A percentile compares a stretch with the other conserved stretches of the same genome.
These are phyloP conservation scores for Drosophila willistoni DNA, from an alignment of 1,140 invertebrate species.

Conservation along the genomic window DNA sequence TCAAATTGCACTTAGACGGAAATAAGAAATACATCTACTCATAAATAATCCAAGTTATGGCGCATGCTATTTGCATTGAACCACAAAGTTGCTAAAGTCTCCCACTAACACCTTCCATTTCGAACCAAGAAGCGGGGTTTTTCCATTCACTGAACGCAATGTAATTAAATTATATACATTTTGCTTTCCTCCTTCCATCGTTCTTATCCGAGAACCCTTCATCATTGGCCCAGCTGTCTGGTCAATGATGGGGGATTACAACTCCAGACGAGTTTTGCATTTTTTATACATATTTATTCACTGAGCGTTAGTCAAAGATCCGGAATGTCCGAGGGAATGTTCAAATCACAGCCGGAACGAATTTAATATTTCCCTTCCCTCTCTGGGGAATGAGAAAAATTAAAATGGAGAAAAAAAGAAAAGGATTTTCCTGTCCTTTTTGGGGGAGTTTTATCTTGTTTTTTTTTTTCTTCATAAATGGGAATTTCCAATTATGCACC, in stretches of 20 bases:
- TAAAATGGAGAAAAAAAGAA: slow-evolving; percentile 12
- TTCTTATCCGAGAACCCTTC: background rate
- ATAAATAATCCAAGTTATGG: slow-evolving; percentile 20
- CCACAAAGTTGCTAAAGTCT: slow-evolving; percentile 11
- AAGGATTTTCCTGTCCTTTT: slow-evolving; percentile 40
- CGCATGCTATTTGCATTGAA: background rate
- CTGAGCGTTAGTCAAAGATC: slow-evolving; percentile 8
- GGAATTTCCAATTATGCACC: slow-evolving; percentile 57
- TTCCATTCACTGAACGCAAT: slow-evolving; percentile 19
- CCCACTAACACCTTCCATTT: slow-evolving; percentile 13
- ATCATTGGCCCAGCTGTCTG: slow-evolving; percentile 1
- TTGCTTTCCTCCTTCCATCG: background rate
- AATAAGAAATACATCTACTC: slow-evolving; percentile 14
- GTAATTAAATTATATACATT: slow-evolving; percentile 43
- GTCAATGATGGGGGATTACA: slow-evolving; percentile 18
- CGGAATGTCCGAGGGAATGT: slow-evolving; percentile 4
- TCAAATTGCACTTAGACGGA: slow-evolving; percentile 30
- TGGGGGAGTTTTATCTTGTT: slow-evolving; percentile 3
- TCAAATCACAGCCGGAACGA: slow-evolving; percentile 61
- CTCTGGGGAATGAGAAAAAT: slow-evolving; percentile 24
- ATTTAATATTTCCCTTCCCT: slow-evolving; percentile 50
- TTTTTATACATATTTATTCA: slow-evolving; percentile 40
- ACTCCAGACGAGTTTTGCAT: slow-evolving; percentile 28
- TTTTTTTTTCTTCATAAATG: slow-evolving; percentile 30
- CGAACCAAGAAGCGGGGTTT: background rate